Base-by-base conservation (phyloP, 2,888 invertebrate genomes). In the Eulithis prunata region DNA sequence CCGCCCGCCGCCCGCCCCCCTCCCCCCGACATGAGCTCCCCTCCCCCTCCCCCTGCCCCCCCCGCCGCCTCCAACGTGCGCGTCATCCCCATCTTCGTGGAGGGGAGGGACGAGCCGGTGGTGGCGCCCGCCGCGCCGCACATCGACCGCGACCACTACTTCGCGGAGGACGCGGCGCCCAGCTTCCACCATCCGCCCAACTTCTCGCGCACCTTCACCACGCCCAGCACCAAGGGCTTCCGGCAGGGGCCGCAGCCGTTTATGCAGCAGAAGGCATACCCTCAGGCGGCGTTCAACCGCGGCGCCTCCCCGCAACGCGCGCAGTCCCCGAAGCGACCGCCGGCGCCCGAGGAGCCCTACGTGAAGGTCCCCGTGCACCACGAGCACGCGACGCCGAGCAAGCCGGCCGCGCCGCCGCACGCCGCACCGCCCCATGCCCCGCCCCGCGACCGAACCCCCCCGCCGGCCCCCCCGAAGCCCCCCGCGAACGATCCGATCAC, bases 71-170 rank as follows among this genome's bases (percentile, higher is more conserved):
- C 94, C 52, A 95, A 95, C 76, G 96, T 97, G 56, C 94, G 97
- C 69, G 96, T 97, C 79, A 97, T 98, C 86, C 98, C 98, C 28
- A 98, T 98, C 71, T 96, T 96, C 80, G 96, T 98, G 0, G 98
- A 98, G 87, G 97, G 97, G 7, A 94, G 97, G 60, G 96, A 97
- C 76, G 96, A 96, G 79, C 97, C 97, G 0, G 95, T 97, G 41
- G 41, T 41, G 41, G 7, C 13, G 93, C 96, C 63, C 95, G 96
- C 69, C 95, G 94, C 80, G 91, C 93, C 67, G 93, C 89, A 89
- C 71, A 76, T 88, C 60, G 91, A 92, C 62, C 87, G 91, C 72
- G 90, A 93, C 70, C 83, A 94, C 79, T 88, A 93, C 81, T 87
- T 91, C 80, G 77, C 88, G 64, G 86, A 90, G 71, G 87, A 89